Evolutionary conservation across 2,888 invertebrate genomes (phyloP).

Genomic region (Hoplodrina ambigua): DNA sequence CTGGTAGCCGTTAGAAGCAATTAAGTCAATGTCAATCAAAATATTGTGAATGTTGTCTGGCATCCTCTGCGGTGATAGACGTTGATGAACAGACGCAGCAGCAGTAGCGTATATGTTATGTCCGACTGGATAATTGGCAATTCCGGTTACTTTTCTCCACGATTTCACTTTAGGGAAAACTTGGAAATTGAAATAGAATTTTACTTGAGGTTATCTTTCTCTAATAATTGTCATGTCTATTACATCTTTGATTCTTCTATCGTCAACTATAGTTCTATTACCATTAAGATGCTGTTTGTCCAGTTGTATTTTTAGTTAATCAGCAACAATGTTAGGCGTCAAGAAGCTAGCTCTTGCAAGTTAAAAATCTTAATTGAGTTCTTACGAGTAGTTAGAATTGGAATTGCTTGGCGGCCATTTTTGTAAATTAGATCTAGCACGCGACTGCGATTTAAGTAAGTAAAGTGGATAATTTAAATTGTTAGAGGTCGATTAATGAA

Average conservation of each 20-base stretch:
- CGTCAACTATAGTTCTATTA: conserved; percentile 31
- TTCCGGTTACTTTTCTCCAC: conserved; percentile 4
- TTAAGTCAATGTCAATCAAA: conserved; percentile 54
- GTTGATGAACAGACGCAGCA: conserved; percentile 30
- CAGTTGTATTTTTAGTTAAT: conserved; percentile 63
- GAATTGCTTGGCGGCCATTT: conserved; percentile 79
- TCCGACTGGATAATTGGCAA: conserved; percentile 37
- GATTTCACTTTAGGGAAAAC: conserved; percentile 41
- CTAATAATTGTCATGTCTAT: background rate
- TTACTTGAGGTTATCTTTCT: background rate
- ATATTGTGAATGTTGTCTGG: conserved; percentile 51
- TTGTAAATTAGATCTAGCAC: conserved; percentile 87
- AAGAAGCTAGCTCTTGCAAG: conserved; percentile 58
- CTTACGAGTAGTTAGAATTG: conserved; percentile 85
- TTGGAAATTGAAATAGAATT: conserved; percentile 9
- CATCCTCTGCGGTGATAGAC: conserved; percentile 45
- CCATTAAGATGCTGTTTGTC: conserved; percentile 53
- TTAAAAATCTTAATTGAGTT: conserved; percentile 87
- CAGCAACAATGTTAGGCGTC: conserved; percentile 56
- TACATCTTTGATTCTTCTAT: conserved; percentile 4
- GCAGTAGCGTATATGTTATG: conserved; percentile 16
- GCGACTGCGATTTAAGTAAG: conserved; percentile 73
- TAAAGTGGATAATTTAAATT: conserved; percentile 69
- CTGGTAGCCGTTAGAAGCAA: conserved; percentile 42
- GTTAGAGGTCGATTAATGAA: conserved; percentile 66